phyloP scores from a whole-genome alignment of 1,140 invertebrate genomes.

The Sogatella furcifera region DNA sequence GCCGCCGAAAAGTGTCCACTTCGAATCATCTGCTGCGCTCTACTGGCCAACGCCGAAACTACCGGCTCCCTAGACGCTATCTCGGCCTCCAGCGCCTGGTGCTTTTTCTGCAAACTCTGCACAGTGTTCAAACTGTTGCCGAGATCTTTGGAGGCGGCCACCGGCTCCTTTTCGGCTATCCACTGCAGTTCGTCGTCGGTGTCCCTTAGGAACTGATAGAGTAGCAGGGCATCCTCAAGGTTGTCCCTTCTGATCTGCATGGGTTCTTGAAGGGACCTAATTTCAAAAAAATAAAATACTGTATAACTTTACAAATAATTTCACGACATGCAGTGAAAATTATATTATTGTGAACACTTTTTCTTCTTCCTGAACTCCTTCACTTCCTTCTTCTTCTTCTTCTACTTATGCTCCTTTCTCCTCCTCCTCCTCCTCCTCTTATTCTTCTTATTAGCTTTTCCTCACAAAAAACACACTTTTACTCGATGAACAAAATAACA shows the following conservation, averaged over 20 bases:
- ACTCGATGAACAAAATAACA: no score
- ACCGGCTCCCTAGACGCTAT: slow-evolving; percentile 71
- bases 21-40: slow-evolving; percentile 67
- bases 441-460: no score
- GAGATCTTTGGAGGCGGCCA: slow-evolving; percentile 67
- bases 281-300: background rate
- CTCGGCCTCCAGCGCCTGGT: slow-evolving; percentile 77
- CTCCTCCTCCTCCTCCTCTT: no score
- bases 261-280: slow-evolving; percentile 70
- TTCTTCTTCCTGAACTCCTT: no score
- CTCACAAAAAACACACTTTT: no score
- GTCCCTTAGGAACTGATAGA: slow-evolving; percentile 78
- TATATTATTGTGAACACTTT: no score
- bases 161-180: slow-evolving; percentile 73
- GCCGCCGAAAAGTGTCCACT: slow-evolving; percentile 70
- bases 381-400: no score
- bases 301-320: background rate
- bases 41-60: slow-evolving; percentile 52
- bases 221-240: slow-evolving; percentile 70
- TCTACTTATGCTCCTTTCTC: no score
- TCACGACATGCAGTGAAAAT: no score
- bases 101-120: slow-evolving; percentile 94
- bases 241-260: slow-evolving; percentile 82
- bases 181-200: slow-evolving; percentile 79
- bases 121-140: slow-evolving; percentile 77